These are phyloP conservation scores for Amphimedon queenslandica DNA, from an alignment of 37 sponge, comb jelly and placozoan genomes.

Conservation along the genomic window DNA sequence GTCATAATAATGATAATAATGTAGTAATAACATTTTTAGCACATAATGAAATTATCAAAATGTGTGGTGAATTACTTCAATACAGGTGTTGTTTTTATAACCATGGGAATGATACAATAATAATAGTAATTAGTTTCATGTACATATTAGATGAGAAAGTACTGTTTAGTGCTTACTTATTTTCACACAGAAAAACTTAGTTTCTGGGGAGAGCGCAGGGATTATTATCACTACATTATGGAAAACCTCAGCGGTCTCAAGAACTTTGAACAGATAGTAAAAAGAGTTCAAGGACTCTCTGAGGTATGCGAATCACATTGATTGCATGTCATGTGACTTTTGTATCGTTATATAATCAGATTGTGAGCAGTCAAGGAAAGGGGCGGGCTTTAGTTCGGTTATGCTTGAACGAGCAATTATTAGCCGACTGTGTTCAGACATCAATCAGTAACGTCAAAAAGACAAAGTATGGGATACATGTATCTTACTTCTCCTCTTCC, in stretches of 20 bases:
- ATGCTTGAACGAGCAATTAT: conserved; percentile 53
- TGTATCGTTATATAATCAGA: conserved; percentile 22
- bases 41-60: too few species aligned
- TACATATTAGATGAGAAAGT: too few species aligned
- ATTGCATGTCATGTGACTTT: too few species aligned
- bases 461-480: conserved; percentile 82
- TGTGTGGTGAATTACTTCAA: too few species aligned
- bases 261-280: conserved; percentile 35
- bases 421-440: conserved; percentile 75
- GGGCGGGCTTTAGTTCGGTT: conserved; percentile 66
- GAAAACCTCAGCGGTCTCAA: conserved; percentile 47
- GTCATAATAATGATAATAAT: too few species aligned
- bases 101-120: too few species aligned
- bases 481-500: neutral
- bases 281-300: conserved; percentile 34
- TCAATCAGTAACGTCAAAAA: conserved; percentile 51
- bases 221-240: conserved; percentile 71
- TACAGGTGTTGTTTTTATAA: too few species aligned
- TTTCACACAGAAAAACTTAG: conserved; percentile 54
- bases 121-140: too few species aligned
- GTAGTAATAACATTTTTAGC: too few species aligned
- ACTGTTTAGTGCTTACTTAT: neutral
- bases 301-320: too few species aligned
- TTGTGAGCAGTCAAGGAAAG: conserved; percentile 53
- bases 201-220: conserved; percentile 80